phyloP scores from a whole-genome alignment of 1,140 invertebrate species.

The Ips nitidus region DNA sequence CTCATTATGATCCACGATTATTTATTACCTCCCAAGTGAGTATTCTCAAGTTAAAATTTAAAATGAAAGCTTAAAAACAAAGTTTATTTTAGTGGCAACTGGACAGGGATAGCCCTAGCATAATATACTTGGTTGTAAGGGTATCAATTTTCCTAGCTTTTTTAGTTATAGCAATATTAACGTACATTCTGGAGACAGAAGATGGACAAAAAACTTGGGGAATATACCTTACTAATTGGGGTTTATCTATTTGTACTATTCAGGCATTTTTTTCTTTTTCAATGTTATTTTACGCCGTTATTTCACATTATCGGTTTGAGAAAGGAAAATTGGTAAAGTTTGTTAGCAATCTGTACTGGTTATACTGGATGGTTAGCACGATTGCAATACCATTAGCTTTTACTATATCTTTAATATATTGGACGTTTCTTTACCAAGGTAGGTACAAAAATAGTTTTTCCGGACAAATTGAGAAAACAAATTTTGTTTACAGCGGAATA shows the following conservation, averaged over 20 bases:
- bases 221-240: background rate
- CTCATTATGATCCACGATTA: background rate
- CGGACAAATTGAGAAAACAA: slow-evolving; percentile 16
- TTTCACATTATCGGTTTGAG: background rate
- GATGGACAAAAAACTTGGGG: background rate
- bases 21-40: background rate
- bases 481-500: slow-evolving; percentile 23
- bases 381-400: background rate
- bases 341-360: background rate
- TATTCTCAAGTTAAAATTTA: background rate
- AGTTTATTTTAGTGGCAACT: background rate
- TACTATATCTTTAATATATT: background rate
- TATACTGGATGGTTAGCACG: background rate
- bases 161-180: background rate
- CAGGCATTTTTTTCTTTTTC: background rate
- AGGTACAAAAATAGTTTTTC: background rate
- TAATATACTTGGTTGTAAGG: background rate
- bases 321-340: background rate
- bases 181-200: background rate
- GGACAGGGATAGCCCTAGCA: background rate
- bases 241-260: background rate
- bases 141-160: background rate
- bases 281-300: background rate
- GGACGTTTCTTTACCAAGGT: background rate
- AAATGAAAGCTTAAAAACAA: too few relatives aligned